Conservation (phyloP, 2,888 invertebrate species). For the Ctenicera cuprea region DNA sequence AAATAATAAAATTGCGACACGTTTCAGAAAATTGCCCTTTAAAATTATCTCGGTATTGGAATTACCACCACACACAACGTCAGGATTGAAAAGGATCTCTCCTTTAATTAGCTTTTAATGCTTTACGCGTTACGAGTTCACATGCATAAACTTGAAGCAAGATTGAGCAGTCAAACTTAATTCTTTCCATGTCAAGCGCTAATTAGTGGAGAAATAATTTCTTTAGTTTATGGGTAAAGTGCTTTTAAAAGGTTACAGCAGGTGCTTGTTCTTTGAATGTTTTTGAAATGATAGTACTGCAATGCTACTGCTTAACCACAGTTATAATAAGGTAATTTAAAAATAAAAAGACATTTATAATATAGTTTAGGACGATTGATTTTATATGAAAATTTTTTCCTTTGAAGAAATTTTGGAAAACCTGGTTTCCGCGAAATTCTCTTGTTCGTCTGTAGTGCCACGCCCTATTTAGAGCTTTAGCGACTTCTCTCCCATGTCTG, state of each 20-base stretch:
- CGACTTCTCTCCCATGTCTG: no score
- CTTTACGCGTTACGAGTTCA: slow-evolving; percentile 45
- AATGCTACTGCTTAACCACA: background rate
- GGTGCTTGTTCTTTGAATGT: background rate
- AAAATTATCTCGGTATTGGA: slow-evolving; percentile 43
- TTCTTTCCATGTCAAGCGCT: slow-evolving; percentile 56
- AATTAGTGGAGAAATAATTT: slow-evolving; percentile 54
- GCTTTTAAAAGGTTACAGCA: slow-evolving; percentile 21
- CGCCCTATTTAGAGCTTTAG: no score
- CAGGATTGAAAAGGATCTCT: slow-evolving; percentile 49
- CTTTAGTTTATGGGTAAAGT: slow-evolving; percentile 48
- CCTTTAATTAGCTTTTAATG: slow-evolving; percentile 64
- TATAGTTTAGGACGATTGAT: no score
- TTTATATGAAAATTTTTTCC: no score
- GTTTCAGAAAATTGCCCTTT: slow-evolving; percentile 61
- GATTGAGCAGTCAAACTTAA: slow-evolving; percentile 59
- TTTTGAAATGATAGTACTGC: background rate
- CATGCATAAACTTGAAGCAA: slow-evolving; percentile 43
- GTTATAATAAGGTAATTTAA: no score
- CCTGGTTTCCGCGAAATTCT: no score
- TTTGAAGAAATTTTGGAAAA: no score
- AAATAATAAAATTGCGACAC: slow-evolving; percentile 61
- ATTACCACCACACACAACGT: slow-evolving; percentile 58
- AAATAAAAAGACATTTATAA: no score
- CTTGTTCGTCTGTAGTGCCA: no score